Evolutionary conservation across 1,140 invertebrate genomes (phyloP).

Genomic region (Muscidifurax raptorellus): DNA sequence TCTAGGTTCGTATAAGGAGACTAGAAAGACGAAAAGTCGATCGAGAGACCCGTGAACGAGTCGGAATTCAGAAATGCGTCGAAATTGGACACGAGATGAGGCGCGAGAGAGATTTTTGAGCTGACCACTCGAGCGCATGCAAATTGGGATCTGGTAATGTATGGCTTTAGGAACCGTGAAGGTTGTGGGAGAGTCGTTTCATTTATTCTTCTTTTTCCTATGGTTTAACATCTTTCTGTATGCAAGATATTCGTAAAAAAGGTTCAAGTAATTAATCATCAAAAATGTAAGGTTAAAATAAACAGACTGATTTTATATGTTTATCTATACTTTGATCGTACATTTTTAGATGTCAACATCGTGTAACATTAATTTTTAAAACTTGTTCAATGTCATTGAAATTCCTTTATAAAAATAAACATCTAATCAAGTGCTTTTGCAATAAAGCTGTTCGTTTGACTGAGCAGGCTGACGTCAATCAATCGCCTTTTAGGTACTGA

Average conservation of each 20-base stretch:
- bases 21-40: constrained; percentile 58
- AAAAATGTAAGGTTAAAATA: neutral
- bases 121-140: neutral
- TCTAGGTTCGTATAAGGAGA: neutral
- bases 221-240: neutral
- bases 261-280: too few relatives aligned
- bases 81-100: constrained; percentile 51
- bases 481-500: neutral
- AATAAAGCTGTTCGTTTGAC: neutral
- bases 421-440: neutral
- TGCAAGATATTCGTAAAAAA: too few relatives aligned
- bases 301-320: neutral
- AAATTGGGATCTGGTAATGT: neutral
- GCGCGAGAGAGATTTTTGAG: neutral
- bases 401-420: neutral
- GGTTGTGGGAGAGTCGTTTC: neutral
- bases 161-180: neutral
- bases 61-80: constrained; percentile 38
- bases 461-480: neutral
- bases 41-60: constrained; percentile 53
- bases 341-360: neutral
- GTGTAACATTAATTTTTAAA: neutral
- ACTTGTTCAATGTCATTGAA: neutral
- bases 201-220: neutral
- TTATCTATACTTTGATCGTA: neutral